Percentiles rank a stretch among this genome's conserved stretches.
phyloP scores from a whole-genome alignment of 1,140 invertebrate genomes.

The Apis florea region DNA sequence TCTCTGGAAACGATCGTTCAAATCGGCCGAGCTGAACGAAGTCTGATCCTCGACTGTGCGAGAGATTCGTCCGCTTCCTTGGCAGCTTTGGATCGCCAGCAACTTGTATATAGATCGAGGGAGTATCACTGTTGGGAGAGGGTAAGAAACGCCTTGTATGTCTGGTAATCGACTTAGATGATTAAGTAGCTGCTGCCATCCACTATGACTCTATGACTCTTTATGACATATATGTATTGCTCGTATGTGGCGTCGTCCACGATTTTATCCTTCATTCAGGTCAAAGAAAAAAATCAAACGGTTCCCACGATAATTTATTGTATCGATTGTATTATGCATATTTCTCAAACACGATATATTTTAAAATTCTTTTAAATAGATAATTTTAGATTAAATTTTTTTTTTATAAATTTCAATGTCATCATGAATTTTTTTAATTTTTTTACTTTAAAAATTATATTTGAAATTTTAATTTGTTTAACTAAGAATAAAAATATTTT shows the following conservation, averaged over 20 bases:
- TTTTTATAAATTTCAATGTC: background rate
- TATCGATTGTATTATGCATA: background rate
- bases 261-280: too few species aligned
- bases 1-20: background rate
- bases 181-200: background rate
- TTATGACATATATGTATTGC: background rate
- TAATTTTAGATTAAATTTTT: background rate
- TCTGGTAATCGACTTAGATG: conserved; percentile 29
- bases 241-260: background rate
- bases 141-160: conserved; percentile 32
- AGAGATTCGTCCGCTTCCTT: conserved; percentile 36
- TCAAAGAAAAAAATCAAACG: background rate
- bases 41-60: conserved; percentile 50
- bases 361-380: background rate
- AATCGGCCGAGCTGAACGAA: conserved; percentile 44
- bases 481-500: background rate
- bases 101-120: conserved; percentile 40
- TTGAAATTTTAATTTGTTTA: background rate
- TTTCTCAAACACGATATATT: background rate
- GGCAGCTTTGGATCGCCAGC: conserved; percentile 2
- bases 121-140: conserved; percentile 35
- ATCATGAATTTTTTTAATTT: too few species aligned
- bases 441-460: background rate
- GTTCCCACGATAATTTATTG: background rate
- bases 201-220: background rate